These are phyloP conservation scores for Xiphophorus hellerii DNA, from an alignment of 2,113 vertebrate species.

Conservation along the genomic window DNA sequence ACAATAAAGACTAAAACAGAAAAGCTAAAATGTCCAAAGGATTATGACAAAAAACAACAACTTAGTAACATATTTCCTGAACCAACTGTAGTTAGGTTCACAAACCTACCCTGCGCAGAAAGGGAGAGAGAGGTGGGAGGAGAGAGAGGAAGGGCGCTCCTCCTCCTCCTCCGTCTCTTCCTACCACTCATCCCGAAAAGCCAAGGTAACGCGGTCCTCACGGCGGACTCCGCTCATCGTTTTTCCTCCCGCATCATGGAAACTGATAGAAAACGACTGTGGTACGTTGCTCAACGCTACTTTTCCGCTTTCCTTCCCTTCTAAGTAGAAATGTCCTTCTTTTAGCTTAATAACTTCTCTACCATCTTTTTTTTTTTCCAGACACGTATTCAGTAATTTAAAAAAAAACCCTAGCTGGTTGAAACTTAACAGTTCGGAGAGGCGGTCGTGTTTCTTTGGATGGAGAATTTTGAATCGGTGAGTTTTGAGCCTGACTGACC, in stretches of 20 bases:
- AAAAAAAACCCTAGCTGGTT: slow-evolving; percentile 29
- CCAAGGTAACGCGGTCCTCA: slow-evolving; percentile 50
- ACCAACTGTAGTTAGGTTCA: slow-evolving; percentile 43
- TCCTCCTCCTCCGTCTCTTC: slow-evolving; percentile 51
- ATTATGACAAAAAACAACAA: no score
- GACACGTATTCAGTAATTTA: slow-evolving; percentile 9
- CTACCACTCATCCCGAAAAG: slow-evolving; percentile 55
- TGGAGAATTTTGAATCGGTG: slow-evolving; percentile 65
- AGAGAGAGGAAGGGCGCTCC: slow-evolving; percentile 49
- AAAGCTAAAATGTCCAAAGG: no score
- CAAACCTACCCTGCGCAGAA: slow-evolving; percentile 28
- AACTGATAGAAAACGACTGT: slow-evolving; percentile 52
- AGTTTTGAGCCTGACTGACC: slow-evolving; percentile 33
- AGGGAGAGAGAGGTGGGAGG: slow-evolving; percentile 43
- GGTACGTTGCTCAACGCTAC: slow-evolving; percentile 41
- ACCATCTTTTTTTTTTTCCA: slow-evolving; percentile 4
- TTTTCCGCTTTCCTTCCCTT: slow-evolving; percentile 36
- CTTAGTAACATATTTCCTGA: background rate
- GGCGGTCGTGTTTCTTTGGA: slow-evolving; percentile 49
- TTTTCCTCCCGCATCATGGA: slow-evolving; percentile 53
- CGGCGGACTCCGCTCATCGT: slow-evolving; percentile 53
- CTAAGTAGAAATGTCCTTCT: slow-evolving; percentile 11
- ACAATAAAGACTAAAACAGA: no score
- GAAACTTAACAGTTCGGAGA: slow-evolving; percentile 41
- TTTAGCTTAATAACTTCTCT: slow-evolving; percentile 44